Evolutionary conservation across 2,888 invertebrate genomes (phyloP), one percentile per base, ranked within the genome.

Genomic region (Tiphia femorata): DNA sequence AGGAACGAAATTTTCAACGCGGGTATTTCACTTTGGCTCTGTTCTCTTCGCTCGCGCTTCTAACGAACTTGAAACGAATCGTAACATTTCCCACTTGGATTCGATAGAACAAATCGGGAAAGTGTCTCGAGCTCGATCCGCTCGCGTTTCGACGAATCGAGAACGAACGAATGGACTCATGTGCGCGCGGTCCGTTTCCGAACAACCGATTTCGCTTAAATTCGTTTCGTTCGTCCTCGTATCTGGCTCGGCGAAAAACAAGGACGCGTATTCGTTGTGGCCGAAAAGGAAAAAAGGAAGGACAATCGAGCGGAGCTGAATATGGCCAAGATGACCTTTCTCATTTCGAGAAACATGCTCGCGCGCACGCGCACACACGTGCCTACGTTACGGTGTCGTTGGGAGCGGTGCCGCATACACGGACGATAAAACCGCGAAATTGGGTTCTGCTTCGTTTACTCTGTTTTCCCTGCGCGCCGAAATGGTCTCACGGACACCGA

Each of bases 231-330:
- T 42, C 50, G 37, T 63, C 17, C 33, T n/a, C 17, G 14, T 19
- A 19, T 4, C 1, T 16, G 16, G 33, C n/a, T n/a, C 1, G 48
- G 60, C 52, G 54, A 27, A 56, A 49, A 55, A 54, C 41, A 58
- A 61, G n/a, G n/a, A 43, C 49, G 44, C 49, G 53, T 63, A n/a
- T n/a, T n/a, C n/a, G n/a, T 60, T 66, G 54, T 58, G 37, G 30
- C 38, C 37, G 14, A 10, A 47, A 49, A 54, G 55, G 52, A 44
- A 27, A 61, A 46, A 58, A 21, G 29, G 25, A 30, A 46, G 41
- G 41, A 23, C 25, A 25, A 30, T 41, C n/a, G 25, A 49, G 35
- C 1, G 30, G 17, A 54, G 20, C 19, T n/a, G n/a, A 2, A 19
- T 33, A 14, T n/a, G 33, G 14, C 14, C n/a, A 33, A 33, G 33